Evolutionary conservation across 2,113 vertebrate genomes (phyloP).

Genomic region (Caracal caracal): DNA sequence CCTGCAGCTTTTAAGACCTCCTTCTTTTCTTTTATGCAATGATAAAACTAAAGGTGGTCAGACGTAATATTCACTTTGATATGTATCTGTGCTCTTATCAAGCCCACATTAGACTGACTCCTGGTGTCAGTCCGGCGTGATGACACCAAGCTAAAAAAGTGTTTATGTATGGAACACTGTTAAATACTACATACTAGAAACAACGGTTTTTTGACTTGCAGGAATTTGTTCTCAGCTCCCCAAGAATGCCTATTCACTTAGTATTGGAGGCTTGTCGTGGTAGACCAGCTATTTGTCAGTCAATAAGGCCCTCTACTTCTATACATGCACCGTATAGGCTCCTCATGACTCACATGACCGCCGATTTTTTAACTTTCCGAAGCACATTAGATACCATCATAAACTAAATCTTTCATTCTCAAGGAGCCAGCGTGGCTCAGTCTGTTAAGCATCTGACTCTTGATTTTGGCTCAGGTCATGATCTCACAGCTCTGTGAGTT

Average conservation of each 20-base stretch:
- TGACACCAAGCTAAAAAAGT: not conserved
- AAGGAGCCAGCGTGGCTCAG: not conserved
- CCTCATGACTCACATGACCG: not conserved
- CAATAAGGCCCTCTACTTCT: not conserved
- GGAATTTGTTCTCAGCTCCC: not conserved
- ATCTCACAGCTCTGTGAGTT: too few species aligned
- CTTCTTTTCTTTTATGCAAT: not conserved
- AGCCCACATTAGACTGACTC: not conserved
- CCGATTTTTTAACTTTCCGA: not conserved
- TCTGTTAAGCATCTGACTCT: too few species aligned
- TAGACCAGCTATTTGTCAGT: not conserved
- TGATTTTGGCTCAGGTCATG: too few species aligned
- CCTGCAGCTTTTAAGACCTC: not conserved
- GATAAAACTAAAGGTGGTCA: not conserved
- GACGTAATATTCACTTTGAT: not conserved
- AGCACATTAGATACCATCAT: not conserved
- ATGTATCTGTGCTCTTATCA: not conserved
- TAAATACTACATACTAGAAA: not conserved
- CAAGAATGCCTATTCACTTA: not conserved
- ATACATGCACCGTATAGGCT: not conserved
- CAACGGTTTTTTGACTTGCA: not conserved
- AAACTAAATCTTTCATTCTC: not conserved
- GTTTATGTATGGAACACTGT: not conserved
- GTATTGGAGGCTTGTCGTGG: not conserved
- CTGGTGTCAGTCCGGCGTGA: not conserved